Conservation (phyloP, 2,888 invertebrate genomes). For the Trimorus sp. region DNA sequence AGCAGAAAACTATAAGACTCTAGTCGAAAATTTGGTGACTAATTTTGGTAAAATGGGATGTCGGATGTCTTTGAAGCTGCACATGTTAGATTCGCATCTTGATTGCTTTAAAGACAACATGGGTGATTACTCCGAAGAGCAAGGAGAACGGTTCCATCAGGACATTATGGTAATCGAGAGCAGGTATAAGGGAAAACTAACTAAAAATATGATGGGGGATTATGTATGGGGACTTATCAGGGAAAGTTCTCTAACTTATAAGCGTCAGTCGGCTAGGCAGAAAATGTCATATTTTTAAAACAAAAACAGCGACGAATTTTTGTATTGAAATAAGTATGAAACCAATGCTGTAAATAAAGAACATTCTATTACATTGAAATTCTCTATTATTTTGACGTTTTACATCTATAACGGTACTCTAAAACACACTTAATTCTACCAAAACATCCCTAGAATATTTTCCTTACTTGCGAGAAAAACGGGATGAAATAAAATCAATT, state of each 20-base stretch:
- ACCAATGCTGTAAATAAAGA: too few species aligned
- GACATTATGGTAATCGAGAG: constrained; percentile 70
- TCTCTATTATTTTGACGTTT: neutral
- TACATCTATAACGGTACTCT: constrained; percentile 7
- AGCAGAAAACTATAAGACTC: too few species aligned
- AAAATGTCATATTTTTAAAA: too few species aligned
- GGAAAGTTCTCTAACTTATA: constrained; percentile 18
- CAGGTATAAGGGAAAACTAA: constrained; percentile 67
- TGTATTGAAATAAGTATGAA: too few species aligned
- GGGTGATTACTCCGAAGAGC: constrained; percentile 72
- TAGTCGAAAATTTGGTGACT: too few species aligned
- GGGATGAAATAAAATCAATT: constrained; percentile 3
- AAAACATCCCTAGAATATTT: constrained; percentile 1
- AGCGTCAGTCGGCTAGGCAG: too few species aligned
- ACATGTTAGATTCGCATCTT: constrained; percentile 72
- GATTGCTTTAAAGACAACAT: constrained; percentile 70
- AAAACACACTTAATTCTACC: constrained; percentile 6
- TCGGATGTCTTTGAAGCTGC: constrained; percentile 69
- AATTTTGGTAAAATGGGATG: constrained; percentile 67
- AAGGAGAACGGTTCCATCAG: constrained; percentile 73
- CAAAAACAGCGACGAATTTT: too few species aligned
- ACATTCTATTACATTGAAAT: neutral
- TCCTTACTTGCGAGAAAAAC: constrained; percentile 2
- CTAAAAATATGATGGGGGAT: constrained; percentile 70
- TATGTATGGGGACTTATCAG: constrained; percentile 66